Evolutionary conservation across 2,888 invertebrate species (phyloP), one percentile per base, ranked within the genome.

Genomic region (Monoplex corrugatus): DNA sequence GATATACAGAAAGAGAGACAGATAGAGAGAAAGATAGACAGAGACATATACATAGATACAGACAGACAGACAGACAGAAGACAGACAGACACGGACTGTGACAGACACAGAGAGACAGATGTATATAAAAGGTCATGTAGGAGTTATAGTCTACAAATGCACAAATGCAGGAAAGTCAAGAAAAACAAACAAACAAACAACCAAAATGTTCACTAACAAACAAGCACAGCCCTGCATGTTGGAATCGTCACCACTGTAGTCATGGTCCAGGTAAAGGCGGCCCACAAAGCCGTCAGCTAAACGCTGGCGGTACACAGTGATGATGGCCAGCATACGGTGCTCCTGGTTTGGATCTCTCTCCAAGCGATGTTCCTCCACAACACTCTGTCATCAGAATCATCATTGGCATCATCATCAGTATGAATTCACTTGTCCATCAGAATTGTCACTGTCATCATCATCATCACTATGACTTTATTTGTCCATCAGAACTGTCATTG

Each of bases 271-370:
- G 96, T 98, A 98, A 87, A 98, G 97, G 96, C 98, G 98, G 44
- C 98, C 98, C 91, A 98, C 97, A 96, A 98, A 98, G 96, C 98
- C 98, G 91, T 98, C 98, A 96, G 98, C 98, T 89, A 98, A 97
- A 94, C 98, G 98, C 96, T 98, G 97, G 96, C 98, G 98, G 91
- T 98, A 97, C 96, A 99, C 98, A 89, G 98, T 98, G 93, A 99
- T 97, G 95, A 98, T 98, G 94, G 98, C 98, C 96, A 98, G 97
- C 96, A 98, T 98, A 93, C 98, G 97, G 90, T 97, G 97, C 38
- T 96, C 97, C 93, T 97, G 97, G 16, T 97, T 97, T 93, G 97
- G 96, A 94, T 98, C 98, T 83, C 98, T 98, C 96, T 99, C 98
- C 93, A 99, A 96, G 88, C 98, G 97, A 57, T 94, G 94, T 87